Base-by-base conservation (phyloP, 2,113 vertebrate species). In the Dasyornis broadbenti region DNA sequence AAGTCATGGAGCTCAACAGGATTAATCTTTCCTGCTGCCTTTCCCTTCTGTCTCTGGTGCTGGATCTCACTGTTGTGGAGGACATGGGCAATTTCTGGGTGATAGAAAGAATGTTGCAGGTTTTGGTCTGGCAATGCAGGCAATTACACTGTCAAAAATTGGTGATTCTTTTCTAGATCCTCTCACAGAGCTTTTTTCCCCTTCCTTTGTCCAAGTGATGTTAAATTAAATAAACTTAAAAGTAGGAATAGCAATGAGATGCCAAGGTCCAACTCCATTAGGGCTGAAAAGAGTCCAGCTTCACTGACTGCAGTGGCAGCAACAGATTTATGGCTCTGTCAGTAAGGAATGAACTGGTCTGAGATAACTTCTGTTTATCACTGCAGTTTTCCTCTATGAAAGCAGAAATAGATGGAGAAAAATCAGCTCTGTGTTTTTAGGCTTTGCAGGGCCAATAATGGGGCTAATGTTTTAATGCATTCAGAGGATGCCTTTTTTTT, bases 291-390 rank as follows among this genome's bases (percentile, higher is more conserved):
- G 33, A 28, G 3, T 60, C 92, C 77, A 75, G 40, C 44, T 69
- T 84, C 59, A 22, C 54, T 49, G 59, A 63, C 64, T 63, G 39
- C 70, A 50, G 40, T 37, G 77, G 30, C 87, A 77, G 64, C 47
- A 13, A 9, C 52, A 53, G 75, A 91, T 92, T 85, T 90, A 78
- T 87, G 71, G 13, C 64, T 0, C 0, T 54, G 24, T 56, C n/a
- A 2, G 65, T 80, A 57, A 70, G 33, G 86, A 78, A 79, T 89
- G 60, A 57, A 87, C 86, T 70, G 54, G 37, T 83, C 60, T 92
- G 66, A 79, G 94, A 86, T 82, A 81, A 89, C 45, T 96, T 96
- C 82, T 90, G 75, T 80, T 96, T 90, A 86, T 95, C 72, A 8
- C 1, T 63, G 90, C 42, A 44, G 19, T 59, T 78, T 85, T 82